These are phyloP conservation scores for Aldrovandia affinis DNA, from an alignment of 2,797 vertebrate genomes.

Conservation along the genomic window DNA sequence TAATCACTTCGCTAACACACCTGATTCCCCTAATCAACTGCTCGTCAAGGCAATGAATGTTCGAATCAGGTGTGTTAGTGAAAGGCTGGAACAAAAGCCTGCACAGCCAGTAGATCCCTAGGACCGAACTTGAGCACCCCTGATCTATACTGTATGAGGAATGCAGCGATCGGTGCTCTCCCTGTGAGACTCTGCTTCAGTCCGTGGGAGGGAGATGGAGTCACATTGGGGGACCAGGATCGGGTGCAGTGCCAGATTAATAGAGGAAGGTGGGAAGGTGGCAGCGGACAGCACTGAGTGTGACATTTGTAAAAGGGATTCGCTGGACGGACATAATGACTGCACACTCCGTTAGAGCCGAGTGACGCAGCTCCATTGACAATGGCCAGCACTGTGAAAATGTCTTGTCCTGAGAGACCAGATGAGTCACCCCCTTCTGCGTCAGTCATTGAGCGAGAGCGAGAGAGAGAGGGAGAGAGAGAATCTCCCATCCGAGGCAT, in stretches of 20 bases:
- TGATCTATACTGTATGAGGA: not conserved
- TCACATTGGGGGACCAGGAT: not conserved
- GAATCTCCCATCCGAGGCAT: not conserved
- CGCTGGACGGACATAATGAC: constrained; percentile 28
- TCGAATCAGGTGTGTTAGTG: too few species aligned
- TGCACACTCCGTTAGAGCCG: constrained; percentile 27
- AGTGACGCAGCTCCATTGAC: constrained; percentile 47
- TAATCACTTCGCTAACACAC: too few species aligned
- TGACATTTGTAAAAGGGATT: constrained; percentile 22
- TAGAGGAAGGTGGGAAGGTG: not conserved
- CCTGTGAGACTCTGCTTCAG: not conserved
- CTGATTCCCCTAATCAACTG: too few species aligned
- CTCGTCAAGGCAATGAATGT: too few species aligned
- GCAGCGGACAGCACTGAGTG: not conserved
- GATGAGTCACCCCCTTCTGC: constrained; percentile 52
- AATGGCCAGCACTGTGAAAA: constrained; percentile 39
- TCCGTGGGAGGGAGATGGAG: not conserved
- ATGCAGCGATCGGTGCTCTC: not conserved
- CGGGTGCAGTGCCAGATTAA: constrained; percentile 12
- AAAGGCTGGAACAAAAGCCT: too few species aligned
- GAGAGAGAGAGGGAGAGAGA: not conserved
- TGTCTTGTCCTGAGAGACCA: constrained; percentile 47
- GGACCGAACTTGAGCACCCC: too few species aligned
- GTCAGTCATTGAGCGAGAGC: constrained; percentile 38
- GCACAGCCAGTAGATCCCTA: too few species aligned